Conservation (phyloP, 2,113 vertebrate species). For the Oryzias woworae region DNA sequence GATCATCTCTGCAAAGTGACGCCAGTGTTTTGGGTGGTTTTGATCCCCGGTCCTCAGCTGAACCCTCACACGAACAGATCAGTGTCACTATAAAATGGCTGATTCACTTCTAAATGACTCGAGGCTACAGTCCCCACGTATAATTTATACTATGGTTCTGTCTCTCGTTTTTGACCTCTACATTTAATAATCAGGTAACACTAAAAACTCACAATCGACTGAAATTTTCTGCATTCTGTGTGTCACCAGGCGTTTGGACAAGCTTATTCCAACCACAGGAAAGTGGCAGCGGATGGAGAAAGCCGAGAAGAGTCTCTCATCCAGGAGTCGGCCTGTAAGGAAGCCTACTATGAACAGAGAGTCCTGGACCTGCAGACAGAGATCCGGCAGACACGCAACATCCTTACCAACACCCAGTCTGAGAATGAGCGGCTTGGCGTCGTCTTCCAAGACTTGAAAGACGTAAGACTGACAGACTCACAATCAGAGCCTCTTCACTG, state of each 20-base stretch:
- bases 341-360: conserved; percentile 95
- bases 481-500: background rate
- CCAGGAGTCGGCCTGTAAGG: conserved; percentile 95
- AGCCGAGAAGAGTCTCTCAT: conserved; percentile 97
- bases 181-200: background rate
- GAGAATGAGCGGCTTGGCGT: conserved; percentile 91
- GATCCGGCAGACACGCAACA: conserved; percentile 87
- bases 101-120: conserved; percentile 8
- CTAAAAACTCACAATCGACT: background rate
- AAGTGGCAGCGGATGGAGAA: conserved; percentile 96
- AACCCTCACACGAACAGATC: conserved; percentile 21
- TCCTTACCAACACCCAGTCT: conserved; percentile 89
- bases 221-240: background rate
- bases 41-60: conserved; percentile 18
- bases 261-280: conserved; percentile 95
- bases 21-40: conserved; percentile 31
- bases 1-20: conserved; percentile 46
- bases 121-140: background rate
- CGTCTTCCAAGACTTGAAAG: conserved; percentile 89
- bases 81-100: conserved; percentile 24
- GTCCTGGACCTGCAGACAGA: conserved; percentile 95
- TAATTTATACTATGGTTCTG: background rate
- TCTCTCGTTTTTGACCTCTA: background rate
- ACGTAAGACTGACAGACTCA: conserved; percentile 76
- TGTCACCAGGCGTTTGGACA: conserved; percentile 91